Evolutionary conservation across 2,797 vertebrate species (phyloP).

Genomic region (Channa striata): DNA sequence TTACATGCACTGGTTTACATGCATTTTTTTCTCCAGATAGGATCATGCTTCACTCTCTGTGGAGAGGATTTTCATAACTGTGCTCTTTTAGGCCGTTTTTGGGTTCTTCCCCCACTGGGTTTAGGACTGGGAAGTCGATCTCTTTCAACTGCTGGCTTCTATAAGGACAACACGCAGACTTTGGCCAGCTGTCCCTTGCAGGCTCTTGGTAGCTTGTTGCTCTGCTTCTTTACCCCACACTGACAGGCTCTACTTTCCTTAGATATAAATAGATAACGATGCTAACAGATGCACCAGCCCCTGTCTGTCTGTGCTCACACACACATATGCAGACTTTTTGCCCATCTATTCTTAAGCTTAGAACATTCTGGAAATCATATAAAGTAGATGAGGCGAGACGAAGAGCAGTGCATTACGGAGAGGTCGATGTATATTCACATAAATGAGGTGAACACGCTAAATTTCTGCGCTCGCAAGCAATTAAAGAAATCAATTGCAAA

Average conservation of each 20-base stretch:
- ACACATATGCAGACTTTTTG: conserved; percentile 38
- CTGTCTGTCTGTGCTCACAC: conserved; percentile 64
- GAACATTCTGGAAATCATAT: conserved; percentile 61
- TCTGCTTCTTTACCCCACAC: conserved; percentile 65
- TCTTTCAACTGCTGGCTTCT: conserved; percentile 33
- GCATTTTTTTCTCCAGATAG: background rate
- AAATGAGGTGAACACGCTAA: conserved; percentile 15
- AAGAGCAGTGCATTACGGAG: conserved; percentile 14
- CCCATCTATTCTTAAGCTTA: conserved; percentile 44
- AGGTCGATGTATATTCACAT: conserved; percentile 3
- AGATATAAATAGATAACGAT: conserved; percentile 87
- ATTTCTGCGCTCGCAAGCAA: conserved; percentile 29
- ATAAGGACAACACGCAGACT: conserved; percentile 49
- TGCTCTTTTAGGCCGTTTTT: conserved; percentile 35
- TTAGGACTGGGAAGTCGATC: conserved; percentile 7
- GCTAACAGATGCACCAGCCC: conserved; percentile 84
- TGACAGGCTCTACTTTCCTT: conserved; percentile 81
- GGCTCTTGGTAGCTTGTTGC: conserved; percentile 69
- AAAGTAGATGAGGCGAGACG: conserved; percentile 26
- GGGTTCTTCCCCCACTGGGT: background rate
- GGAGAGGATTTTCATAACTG: conserved; percentile 7
- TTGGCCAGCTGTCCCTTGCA: conserved; percentile 75
- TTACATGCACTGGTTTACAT: no score
- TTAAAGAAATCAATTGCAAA: conserved; percentile 58
- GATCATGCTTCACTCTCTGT: background rate